Evolutionary conservation across 2,888 invertebrate species (phyloP).

Genomic region (Mesodorylaimus sp.): DNA sequence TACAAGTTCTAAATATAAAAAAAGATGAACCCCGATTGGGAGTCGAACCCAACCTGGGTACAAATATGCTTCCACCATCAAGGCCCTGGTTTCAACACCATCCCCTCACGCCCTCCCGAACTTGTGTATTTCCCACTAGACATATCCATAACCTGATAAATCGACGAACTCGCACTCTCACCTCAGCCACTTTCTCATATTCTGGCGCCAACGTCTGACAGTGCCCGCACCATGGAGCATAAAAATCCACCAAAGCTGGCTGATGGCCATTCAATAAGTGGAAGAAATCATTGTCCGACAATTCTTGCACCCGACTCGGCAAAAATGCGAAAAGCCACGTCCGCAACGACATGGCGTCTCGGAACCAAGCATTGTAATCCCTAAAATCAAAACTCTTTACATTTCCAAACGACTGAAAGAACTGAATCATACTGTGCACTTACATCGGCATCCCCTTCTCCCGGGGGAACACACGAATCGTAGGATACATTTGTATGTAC

Average conservation of each 20-base stretch:
- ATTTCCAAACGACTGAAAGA: constrained; percentile 28
- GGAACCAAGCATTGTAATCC: constrained; percentile 40
- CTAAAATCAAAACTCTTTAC: constrained; percentile 33
- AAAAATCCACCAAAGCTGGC: constrained; percentile 38
- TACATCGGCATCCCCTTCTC: constrained; percentile 31
- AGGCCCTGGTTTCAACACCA: background rate
- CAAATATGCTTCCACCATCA: no score
- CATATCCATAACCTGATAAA: no score
- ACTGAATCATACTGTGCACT: constrained; percentile 15
- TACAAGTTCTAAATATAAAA: no score
- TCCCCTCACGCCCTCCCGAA: background rate
- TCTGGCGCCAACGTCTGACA: constrained; percentile 50
- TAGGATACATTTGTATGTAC: constrained; percentile 47
- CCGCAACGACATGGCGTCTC: constrained; percentile 44
- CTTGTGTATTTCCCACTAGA: background rate
- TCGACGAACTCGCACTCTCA: constrained; percentile 27
- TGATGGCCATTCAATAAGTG: constrained; percentile 37
- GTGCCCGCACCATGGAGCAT: constrained; percentile 40
- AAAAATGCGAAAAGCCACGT: constrained; percentile 46
- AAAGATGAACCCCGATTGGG: no score
- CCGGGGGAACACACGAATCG: constrained; percentile 47
- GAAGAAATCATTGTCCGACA: constrained; percentile 36
- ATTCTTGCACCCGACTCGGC: constrained; percentile 40
- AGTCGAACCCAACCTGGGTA: no score
- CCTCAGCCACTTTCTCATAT: constrained; percentile 46